Percentiles rank a stretch among this genome's conserved stretches.
Conservation (phyloP, 2,888 invertebrate species). For the Platerodrilus igneus region DNA sequence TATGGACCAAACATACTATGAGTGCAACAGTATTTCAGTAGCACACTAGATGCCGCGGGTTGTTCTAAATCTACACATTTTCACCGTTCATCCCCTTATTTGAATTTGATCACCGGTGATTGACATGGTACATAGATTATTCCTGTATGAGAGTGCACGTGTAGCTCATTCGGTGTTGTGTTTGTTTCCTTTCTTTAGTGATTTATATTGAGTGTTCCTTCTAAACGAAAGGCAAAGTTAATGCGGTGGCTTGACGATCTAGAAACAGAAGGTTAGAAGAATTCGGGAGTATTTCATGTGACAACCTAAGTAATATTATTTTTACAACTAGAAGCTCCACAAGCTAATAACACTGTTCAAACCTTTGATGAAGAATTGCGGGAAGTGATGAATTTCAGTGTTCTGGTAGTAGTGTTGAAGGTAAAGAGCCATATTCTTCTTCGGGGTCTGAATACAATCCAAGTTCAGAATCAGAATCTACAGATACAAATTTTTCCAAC, state of each 20-base stretch:
- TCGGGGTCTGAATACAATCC: conserved; percentile 4
- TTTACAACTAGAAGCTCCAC: conserved; percentile 8
- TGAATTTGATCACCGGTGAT: conserved; percentile 10
- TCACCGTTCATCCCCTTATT: no score
- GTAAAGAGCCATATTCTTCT: conserved; percentile 6
- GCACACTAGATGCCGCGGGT: no score
- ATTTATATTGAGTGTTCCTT: conserved; percentile 6
- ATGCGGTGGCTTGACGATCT: conserved; percentile 9
- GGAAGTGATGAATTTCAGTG: conserved; percentile 7
- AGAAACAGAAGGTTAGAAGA: conserved; percentile 10
- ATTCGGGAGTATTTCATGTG: conserved; percentile 3
- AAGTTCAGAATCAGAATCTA: background rate
- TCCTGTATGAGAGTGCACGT: conserved; percentile 5
- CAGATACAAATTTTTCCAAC: no score
- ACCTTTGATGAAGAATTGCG: conserved; percentile 6
- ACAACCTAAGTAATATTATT: conserved; percentile 6
- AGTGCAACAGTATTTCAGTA: no score
- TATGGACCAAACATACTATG: no score
- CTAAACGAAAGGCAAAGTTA: conserved; percentile 5
- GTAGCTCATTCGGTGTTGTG: conserved; percentile 1
- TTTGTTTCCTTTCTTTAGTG: conserved; percentile 8
- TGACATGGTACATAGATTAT: conserved; percentile 8
- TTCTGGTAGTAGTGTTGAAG: no score
- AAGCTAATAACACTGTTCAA: conserved; percentile 5
- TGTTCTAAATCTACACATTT: no score